Conservation (phyloP, 2,113 vertebrate species). For the Lonchura striata region DNA sequence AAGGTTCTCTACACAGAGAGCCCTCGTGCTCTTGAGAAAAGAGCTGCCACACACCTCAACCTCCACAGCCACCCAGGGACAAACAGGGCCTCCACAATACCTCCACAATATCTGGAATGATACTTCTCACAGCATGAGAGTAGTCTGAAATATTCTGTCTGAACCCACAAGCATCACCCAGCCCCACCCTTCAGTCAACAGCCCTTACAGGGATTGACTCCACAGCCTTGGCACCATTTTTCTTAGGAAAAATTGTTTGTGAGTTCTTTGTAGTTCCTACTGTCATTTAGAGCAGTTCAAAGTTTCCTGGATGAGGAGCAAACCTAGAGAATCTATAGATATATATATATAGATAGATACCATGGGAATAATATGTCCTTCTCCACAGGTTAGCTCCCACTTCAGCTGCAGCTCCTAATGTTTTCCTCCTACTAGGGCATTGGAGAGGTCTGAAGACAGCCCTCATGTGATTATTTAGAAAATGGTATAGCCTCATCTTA, state of each 20-base stretch:
- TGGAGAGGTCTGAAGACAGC: neutral
- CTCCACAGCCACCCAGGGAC: neutral
- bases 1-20: neutral
- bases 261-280: neutral
- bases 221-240: accelerated
- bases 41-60: neutral
- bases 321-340: neutral
- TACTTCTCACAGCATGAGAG: neutral
- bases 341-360: too few relatives aligned
- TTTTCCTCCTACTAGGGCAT: neutral
- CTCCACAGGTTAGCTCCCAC: neutral
- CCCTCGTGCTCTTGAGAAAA: neutral
- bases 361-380: neutral
- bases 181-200: neutral
- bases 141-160: too few relatives aligned
- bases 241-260: neutral
- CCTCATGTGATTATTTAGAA: neutral
- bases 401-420: neutral
- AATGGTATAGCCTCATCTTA: neutral
- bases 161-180: neutral
- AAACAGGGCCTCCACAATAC: neutral
- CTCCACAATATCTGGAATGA: neutral
- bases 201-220: accelerated
- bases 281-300: neutral
- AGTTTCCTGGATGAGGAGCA: neutral